Conservation (phyloP, 2,888 invertebrate genomes). For the Eremobia ochroleuca region DNA sequence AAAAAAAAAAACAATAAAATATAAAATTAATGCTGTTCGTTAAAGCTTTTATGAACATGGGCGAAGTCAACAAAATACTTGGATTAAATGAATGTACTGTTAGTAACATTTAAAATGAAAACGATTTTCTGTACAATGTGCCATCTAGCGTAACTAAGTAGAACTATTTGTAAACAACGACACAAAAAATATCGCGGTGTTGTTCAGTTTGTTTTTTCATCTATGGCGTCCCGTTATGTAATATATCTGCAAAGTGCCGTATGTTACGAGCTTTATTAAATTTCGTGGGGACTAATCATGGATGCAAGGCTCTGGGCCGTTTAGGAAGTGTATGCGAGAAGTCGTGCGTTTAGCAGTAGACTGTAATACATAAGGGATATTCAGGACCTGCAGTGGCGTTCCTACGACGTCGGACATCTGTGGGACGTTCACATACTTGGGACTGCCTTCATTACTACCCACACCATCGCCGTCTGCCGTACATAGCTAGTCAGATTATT, state of each 20-base stretch:
- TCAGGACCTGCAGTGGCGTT: constrained; percentile 79
- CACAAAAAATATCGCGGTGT: not conserved
- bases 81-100: constrained; percentile 10
- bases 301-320: not conserved
- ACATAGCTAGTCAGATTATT: constrained; percentile 53
- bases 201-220: not conserved
- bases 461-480: constrained; percentile 86
- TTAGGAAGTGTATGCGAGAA: not conserved
- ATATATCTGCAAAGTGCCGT: constrained; percentile 51
- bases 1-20: constrained; percentile 8
- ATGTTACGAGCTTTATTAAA: constrained; percentile 29
- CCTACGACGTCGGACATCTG: constrained; percentile 83
- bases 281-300: not conserved
- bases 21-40: not conserved
- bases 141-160: constrained; percentile 44
- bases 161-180: constrained; percentile 4
- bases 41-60: constrained; percentile 5
- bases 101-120: constrained; percentile 10
- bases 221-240: not conserved
- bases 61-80: constrained; percentile 19
- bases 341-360: constrained; percentile 19
- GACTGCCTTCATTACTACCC: constrained; percentile 82
- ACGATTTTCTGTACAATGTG: constrained; percentile 10
- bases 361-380: constrained; percentile 11
- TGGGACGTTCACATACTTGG: constrained; percentile 83